Evolutionary conservation across 2,888 invertebrate genomes (phyloP), one percentile per base, ranked within the genome.

Genomic region (Ganaspis brasiliensis): DNA sequence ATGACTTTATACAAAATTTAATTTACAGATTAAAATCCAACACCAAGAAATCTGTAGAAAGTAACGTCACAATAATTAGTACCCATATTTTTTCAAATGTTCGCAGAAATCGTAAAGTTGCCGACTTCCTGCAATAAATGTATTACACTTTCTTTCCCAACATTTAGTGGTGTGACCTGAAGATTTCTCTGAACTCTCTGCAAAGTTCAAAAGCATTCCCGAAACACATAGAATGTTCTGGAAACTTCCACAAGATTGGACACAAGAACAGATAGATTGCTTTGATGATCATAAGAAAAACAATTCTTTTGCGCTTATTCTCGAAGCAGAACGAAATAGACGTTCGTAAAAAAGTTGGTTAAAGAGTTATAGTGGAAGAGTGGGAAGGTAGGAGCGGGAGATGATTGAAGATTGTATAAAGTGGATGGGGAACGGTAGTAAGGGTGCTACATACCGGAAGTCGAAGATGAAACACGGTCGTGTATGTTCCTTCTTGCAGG

Each of bases 401-500:
- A 26, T 67, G 67, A 67, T 67, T 67, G 67, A 67, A 24, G 67
- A 67, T 67, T 40, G 31, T 59, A 59, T 59, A 59, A 6, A 59
- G 9, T 31, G 67, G 40, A 40, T n/a, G 24, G 67, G 45, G 45
- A 19, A 61, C 10, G 35, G 37, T 8, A 14, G 5, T 10, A 5
- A 16, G 19, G 31, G 61, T 45, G 67, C 67, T 40, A 67, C 67
- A 67, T 67, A 67, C 67, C 67, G 45, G 67, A 67, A 67, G 67
- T 67, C 67, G 45, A 45, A 67, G 67, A 67, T 67, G 67, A 67
- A 67, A 67, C 45, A 67, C 45, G 67, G 45, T 40, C 24, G n/a
- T 67, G 67, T 45, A 67, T 67, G 45, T 67, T 67, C 45, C 45
- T 67, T 67, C 45, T 67, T 67, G 67, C 45, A 67, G n/a, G 24